Conservation (phyloP, 2,113 vertebrate genomes). For the Syngnathus floridae region DNA sequence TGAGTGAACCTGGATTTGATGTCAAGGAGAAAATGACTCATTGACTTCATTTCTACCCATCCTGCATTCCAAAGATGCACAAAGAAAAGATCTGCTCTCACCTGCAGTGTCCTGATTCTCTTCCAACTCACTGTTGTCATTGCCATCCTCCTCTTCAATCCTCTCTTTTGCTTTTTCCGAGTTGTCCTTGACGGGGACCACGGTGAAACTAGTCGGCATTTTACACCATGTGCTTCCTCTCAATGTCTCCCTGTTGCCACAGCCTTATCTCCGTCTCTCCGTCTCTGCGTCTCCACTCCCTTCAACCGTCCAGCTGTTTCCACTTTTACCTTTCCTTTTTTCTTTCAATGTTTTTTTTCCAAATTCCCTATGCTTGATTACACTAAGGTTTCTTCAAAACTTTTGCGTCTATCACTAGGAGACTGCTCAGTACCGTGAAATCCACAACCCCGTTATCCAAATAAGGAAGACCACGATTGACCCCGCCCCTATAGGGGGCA, state of each 20-base stretch:
- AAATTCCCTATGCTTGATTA: slow-evolving; percentile 11
- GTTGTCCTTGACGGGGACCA: slow-evolving; percentile 69
- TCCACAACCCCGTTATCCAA: slow-evolving; percentile 47
- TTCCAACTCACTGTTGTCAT: slow-evolving; percentile 48
- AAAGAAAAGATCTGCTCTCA: slow-evolving; percentile 32
- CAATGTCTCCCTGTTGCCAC: slow-evolving; percentile 34
- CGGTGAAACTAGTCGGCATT: slow-evolving; percentile 78
- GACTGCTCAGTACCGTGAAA: slow-evolving; percentile 65
- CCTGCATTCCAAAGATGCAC: not conserved
- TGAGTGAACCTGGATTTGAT: not conserved
- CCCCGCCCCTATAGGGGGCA: slow-evolving; percentile 61
- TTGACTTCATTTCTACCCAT: not conserved
- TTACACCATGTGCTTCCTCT: slow-evolving; percentile 61
- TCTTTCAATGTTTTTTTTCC: slow-evolving; percentile 9
- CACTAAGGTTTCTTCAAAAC: slow-evolving; percentile 32
- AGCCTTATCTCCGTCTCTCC: slow-evolving; percentile 30
- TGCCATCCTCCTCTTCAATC: slow-evolving; percentile 50
- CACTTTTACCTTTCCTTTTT: slow-evolving; percentile 20
- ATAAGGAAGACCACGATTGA: slow-evolving; percentile 59
- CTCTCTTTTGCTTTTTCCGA: slow-evolving; percentile 26
- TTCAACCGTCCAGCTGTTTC: slow-evolving; percentile 17
- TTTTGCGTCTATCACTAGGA: slow-evolving; percentile 57
- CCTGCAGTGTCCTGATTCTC: slow-evolving; percentile 53
- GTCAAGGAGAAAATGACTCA: not conserved
- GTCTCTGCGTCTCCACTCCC: slow-evolving; percentile 2